These are phyloP conservation scores for Eudasyphora cyanicolor DNA, from an alignment of 2,888 invertebrate species.

Conservation along the genomic window DNA sequence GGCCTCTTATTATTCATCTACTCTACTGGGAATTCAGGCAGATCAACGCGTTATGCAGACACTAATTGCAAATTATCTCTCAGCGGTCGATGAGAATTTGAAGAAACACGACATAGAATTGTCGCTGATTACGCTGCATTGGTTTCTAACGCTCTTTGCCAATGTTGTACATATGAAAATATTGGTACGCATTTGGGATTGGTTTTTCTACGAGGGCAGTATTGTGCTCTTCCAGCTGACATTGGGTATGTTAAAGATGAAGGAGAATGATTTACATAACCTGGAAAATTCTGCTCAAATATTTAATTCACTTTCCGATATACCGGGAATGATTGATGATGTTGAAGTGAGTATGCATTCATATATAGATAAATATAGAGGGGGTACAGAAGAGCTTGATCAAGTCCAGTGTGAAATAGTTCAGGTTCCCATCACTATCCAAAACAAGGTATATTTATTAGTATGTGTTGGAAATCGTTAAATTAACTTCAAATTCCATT, in stretches of 20 bases:
- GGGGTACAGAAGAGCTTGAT: too few relatives aligned
- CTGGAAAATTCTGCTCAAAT: conserved; percentile 98
- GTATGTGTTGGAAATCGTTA: too few relatives aligned
- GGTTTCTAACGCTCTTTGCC: conserved; percentile 98
- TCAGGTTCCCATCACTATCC: too few relatives aligned
- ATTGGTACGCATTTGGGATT: conserved; percentile 95
- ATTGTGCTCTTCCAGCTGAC: conserved; percentile 96
- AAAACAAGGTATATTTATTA: too few relatives aligned
- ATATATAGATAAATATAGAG: too few relatives aligned
- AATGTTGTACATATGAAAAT: conserved; percentile 98
- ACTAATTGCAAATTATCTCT: conserved; percentile 92
- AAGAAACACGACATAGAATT: conserved; percentile 97
- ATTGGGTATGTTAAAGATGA: conserved; percentile 95
- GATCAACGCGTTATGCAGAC: conserved; percentile 97
- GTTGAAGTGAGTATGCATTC: conserved; percentile 82
- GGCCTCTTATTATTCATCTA: conserved; percentile 97
- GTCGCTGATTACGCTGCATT: conserved; percentile 96
- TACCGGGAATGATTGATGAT: conserved; percentile 96
- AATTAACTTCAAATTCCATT: too few relatives aligned
- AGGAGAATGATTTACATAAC: conserved; percentile 89
- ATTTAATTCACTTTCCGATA: conserved; percentile 97
- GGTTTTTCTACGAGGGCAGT: conserved; percentile 97
- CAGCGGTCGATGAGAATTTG: conserved; percentile 93
- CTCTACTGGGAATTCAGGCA: conserved; percentile 94
- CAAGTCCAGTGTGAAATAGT: too few relatives aligned